A percentile compares a stretch with the other conserved stretches of the same genome.
Conservation (phyloP, 2,797 vertebrate species). For the Uromys caudimaculatus region DNA sequence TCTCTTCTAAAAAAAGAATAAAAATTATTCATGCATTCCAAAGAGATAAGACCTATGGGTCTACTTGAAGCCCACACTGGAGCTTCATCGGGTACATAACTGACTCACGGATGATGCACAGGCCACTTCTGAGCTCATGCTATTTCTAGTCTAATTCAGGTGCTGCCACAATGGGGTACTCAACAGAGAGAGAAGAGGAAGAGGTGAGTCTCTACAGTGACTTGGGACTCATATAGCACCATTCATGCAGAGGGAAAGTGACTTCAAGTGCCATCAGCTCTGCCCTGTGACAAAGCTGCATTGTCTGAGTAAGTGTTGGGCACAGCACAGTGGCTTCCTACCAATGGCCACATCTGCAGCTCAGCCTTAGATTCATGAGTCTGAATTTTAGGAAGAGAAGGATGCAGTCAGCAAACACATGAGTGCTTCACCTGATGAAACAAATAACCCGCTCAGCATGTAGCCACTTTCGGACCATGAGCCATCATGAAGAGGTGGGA, state of each 20-base stretch:
- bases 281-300: neutral
- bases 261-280: neutral
- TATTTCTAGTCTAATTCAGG: neutral
- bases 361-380: neutral
- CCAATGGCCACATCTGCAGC: neutral
- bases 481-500: too few relatives aligned
- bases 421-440: neutral
- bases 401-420: neutral
- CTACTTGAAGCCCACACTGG: neutral
- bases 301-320: neutral
- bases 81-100: neutral
- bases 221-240: neutral
- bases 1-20: conserved; percentile 31
- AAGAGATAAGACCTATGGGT: neutral
- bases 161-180: neutral
- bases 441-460: neutral
- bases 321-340: neutral
- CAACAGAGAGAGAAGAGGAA: neutral
- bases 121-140: neutral
- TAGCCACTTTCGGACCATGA: neutral
- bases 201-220: neutral
- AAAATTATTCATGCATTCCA: conserved; percentile 5
- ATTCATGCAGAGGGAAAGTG: neutral
- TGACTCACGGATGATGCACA: neutral
- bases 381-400: conserved; percentile 15